Percentiles rank a stretch among this genome's conserved stretches.
Conservation (phyloP, 2,888 invertebrate species). For the Thereva nobilitata region DNA sequence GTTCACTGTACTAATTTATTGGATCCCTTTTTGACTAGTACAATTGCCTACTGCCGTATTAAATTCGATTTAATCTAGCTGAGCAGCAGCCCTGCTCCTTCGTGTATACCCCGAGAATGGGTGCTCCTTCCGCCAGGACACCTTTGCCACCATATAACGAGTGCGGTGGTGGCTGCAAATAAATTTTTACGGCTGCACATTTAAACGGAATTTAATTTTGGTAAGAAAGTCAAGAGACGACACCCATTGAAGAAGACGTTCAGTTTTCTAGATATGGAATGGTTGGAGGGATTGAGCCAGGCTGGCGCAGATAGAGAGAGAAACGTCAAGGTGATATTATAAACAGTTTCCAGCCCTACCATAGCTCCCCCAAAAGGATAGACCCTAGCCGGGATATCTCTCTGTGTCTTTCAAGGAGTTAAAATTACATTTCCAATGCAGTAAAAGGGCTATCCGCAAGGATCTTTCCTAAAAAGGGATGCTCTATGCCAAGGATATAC, state of each 20-base stretch:
- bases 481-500: slow-evolving; percentile 3
- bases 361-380: no score
- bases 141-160: slow-evolving; percentile 16
- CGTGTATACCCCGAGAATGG: neutral
- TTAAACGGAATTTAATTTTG: slow-evolving; percentile 34
- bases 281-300: no score
- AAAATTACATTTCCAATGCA: slow-evolving; percentile 31
- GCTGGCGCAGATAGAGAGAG: neutral
- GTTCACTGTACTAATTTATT: slow-evolving; percentile 21
- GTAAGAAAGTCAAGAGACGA: slow-evolving; percentile 6
- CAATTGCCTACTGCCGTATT: slow-evolving; percentile 31
- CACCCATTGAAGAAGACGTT: slow-evolving; percentile 1
- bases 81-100: slow-evolving; percentile 15
- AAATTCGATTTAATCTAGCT: slow-evolving; percentile 33
- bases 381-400: neutral
- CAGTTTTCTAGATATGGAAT: neutral
- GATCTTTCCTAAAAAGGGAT: neutral
- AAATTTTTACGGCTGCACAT: slow-evolving; percentile 34
- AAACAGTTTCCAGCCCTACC: slow-evolving; percentile 28
- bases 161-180: slow-evolving; percentile 23
- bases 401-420: slow-evolving; percentile 9
- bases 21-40: slow-evolving; percentile 29
- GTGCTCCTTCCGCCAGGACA: slow-evolving; percentile 2
- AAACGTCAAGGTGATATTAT: slow-evolving; percentile 21
- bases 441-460: slow-evolving; percentile 22